Evolutionary conservation across 2,113 vertebrate species (phyloP).

Genomic region (Hipposideros armiger): DNA sequence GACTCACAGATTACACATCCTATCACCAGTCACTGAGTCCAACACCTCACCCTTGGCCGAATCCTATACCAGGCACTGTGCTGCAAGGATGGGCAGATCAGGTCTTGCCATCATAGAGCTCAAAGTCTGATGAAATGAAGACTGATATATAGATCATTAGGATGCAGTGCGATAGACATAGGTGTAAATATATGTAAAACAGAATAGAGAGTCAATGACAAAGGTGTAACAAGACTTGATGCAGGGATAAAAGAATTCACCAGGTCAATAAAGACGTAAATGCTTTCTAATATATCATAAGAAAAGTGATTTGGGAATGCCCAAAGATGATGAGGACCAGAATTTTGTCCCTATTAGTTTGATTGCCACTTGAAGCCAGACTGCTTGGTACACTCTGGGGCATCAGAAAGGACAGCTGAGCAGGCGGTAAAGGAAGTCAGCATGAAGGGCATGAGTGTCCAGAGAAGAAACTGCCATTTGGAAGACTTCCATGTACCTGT

Average conservation of each 20-base stretch:
- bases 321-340: not conserved
- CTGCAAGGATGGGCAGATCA: not conserved
- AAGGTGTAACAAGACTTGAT: not conserved
- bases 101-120: not conserved
- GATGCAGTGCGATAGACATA: not conserved
- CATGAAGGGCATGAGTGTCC: not conserved
- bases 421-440: not conserved
- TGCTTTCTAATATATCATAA: not conserved
- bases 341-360: not conserved
- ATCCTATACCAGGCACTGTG: not conserved
- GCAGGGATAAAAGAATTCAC: not conserved
- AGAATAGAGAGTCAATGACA: not conserved
- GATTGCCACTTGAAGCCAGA: not conserved
- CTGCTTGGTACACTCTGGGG: not conserved
- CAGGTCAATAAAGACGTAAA: not conserved
- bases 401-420: not conserved
- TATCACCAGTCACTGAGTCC: not conserved
- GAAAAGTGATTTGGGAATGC: not conserved
- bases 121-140: not conserved
- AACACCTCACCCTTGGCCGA: not conserved
- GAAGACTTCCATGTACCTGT: not conserved
- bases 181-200: not conserved
- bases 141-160: not conserved
- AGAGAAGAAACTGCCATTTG: not conserved
- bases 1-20: not conserved